Conservation (phyloP, 2,888 invertebrate genomes). For the Nemapogon koenigi region DNA sequence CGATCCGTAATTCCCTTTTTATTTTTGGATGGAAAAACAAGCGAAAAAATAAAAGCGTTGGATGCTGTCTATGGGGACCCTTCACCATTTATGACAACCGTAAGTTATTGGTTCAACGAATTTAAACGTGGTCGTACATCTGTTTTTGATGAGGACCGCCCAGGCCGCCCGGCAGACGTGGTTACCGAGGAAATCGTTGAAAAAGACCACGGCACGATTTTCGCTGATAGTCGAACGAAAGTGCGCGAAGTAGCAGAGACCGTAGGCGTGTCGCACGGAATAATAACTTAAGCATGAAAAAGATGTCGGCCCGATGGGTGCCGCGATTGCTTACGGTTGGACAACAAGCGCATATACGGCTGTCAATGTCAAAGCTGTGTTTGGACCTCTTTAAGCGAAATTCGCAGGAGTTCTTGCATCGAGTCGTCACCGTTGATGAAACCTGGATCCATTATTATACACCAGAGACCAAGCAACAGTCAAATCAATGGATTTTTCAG, state of each 20-base stretch:
- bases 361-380: constrained; percentile 2
- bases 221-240: constrained; percentile 6
- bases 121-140: constrained; percentile 5
- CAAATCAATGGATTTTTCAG: constrained; percentile 1
- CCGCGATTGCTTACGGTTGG: constrained; percentile 9
- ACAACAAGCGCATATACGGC: constrained; percentile 5
- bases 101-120: constrained; percentile 6
- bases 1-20: constrained; percentile 6
- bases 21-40: constrained; percentile 6
- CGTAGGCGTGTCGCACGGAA: constrained; percentile 4
- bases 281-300: constrained; percentile 4
- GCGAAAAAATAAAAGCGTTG: constrained; percentile 8
- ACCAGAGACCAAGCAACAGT: constrained; percentile 7
- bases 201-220: constrained; percentile 5
- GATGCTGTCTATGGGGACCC: constrained; percentile 4
- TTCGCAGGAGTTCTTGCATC: constrained; percentile 7
- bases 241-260: constrained; percentile 3
- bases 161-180: constrained; percentile 7
- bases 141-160: constrained; percentile 7
- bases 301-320: constrained; percentile 9
- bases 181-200: constrained; percentile 9
- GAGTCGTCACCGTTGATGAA: constrained; percentile 10
- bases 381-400: neutral
- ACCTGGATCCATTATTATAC: constrained; percentile 9
- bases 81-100: constrained; percentile 6